Base-by-base conservation (phyloP, 2,888 invertebrate genomes). In the Entomobrya multifasciata region DNA sequence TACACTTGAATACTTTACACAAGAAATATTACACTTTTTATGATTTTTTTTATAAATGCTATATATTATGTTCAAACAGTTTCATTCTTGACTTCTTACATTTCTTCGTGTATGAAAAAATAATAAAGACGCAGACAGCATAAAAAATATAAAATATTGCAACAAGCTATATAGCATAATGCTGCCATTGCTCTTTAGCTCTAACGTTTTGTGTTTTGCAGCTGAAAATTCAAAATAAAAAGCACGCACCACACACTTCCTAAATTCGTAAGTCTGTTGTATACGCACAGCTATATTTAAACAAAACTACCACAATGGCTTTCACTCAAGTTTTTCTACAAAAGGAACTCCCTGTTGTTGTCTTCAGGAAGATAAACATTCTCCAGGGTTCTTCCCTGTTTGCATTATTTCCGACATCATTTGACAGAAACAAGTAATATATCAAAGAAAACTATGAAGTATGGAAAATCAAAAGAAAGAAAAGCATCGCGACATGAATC, bases 61-160 rank as follows among this genome's bases (percentile, higher is more conserved):
- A 44, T 67, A 41, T 70, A 36, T 52, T 74, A 30, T n/a, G 10
- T 20, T 60, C 60, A 52, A 30, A 60, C 57, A 27, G n/a, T 47
- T 77, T 77, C 60, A 60, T 30, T 3, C n/a, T 60, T 25, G 25
- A 22, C 20, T 57, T 36, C 41, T 25, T 30, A 27, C n/a, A 25
- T 57, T 57, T 55, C 52, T n/a, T 25, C 27, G n/a, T 36, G 13
- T 27, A 25, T 55, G 17, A 17, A 36, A n/a, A n/a, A 30, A 36
- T 55, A n/a, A 22, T 13, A 52, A 55, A 70, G 52, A 67, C 1
- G 80, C 20, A 22, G 67, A 67, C 79, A 67, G 67, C 25, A 60
- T 57, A 57, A 80, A 80, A 65, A 67, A 36, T 36, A 65, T 80
- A 70, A 80, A 67, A 80, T 80, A 80, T 80, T 52, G 80, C 67